Evolutionary conservation across 2,888 invertebrate species (phyloP).

Genomic region (Pristionchus arcanus): DNA sequence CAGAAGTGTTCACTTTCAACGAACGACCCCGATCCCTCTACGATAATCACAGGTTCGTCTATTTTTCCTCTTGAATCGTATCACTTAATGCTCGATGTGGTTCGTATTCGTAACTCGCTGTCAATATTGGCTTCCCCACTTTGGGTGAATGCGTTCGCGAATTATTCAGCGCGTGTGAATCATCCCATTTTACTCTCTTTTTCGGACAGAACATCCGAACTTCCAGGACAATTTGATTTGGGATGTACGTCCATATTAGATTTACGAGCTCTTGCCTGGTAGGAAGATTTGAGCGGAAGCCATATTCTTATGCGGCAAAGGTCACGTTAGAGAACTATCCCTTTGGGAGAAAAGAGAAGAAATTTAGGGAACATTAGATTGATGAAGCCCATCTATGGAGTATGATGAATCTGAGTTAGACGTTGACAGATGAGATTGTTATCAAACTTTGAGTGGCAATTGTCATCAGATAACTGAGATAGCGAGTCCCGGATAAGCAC

Average conservation of each 20-base stretch:
- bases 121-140: not conserved
- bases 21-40: conserved; percentile 50
- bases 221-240: not conserved
- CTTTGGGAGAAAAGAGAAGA: not conserved
- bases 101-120: not conserved
- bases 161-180: conserved; percentile 23
- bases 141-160: conserved; percentile 17
- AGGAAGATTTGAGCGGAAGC: not conserved
- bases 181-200: not conserved
- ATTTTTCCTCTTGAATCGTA: not conserved
- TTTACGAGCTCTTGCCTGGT: not conserved
- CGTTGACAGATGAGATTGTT: not conserved
- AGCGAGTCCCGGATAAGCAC: not conserved
- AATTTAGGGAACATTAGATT: not conserved
- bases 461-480: not conserved
- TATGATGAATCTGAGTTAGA: not conserved
- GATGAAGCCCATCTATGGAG: not conserved
- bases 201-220: not conserved
- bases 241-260: not conserved
- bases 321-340: no score
- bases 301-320: not conserved
- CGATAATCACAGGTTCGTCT: conserved; percentile 45
- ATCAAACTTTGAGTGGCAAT: not conserved
- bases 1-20: conserved; percentile 28
- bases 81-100: not conserved